Conservation (phyloP, 1,140 invertebrate species). For the Oryzaephilus surinamensis region DNA sequence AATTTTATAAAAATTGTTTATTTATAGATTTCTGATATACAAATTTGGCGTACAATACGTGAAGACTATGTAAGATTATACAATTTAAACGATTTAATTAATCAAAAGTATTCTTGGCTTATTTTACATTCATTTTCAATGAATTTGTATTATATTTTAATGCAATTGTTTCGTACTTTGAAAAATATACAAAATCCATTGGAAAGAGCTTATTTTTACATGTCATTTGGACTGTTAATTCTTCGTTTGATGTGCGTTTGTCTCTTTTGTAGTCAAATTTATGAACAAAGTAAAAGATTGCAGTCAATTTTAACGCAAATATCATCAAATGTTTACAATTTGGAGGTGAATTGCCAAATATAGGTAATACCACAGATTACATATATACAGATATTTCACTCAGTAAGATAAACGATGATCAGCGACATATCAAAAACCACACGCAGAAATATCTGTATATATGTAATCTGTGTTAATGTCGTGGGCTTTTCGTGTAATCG, state of each 20-base stretch:
- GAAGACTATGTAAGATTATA: neutral
- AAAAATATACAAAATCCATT: neutral
- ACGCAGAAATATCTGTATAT: too few species aligned
- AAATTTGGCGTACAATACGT: neutral
- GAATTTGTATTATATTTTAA: neutral
- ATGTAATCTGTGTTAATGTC: too few species aligned
- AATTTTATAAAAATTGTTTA: neutral
- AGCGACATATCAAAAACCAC: too few species aligned
- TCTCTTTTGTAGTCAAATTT: neutral
- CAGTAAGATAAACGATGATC: too few species aligned
- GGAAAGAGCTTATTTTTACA: neutral
- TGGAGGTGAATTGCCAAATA: too few species aligned
- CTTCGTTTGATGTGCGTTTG: neutral
- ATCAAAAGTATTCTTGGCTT: neutral
- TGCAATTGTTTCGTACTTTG: neutral
- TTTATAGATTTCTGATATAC: neutral
- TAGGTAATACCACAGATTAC: too few species aligned
- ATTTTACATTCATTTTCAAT: neutral
- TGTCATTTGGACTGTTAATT: neutral
- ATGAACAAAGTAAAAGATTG: neutral
- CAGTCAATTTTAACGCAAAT: neutral
- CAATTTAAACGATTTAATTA: too few species aligned
- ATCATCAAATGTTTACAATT: neutral
- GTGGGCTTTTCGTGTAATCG: too few species aligned
- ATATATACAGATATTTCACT: too few species aligned